These are phyloP conservation scores for Theonella swinhoei DNA, from an alignment of 37 sponge, comb jelly and placozoan genomes.

Conservation along the genomic window DNA sequence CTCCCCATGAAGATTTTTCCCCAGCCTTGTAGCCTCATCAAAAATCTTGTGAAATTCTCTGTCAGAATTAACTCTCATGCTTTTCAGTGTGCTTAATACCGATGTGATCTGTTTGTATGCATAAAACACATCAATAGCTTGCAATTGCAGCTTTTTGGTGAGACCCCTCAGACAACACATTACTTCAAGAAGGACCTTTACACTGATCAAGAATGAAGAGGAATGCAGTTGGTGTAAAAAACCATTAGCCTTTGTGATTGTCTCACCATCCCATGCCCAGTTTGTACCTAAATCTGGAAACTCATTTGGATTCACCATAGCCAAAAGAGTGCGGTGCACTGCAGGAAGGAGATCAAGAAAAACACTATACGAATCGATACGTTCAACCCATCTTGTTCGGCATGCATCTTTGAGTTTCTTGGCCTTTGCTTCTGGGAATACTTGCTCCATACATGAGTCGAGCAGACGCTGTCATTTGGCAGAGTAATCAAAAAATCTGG, in stretches of 20 bases:
- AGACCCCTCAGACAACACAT: constrained; percentile 42
- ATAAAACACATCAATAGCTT: constrained; percentile 53
- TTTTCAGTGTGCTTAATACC: constrained; percentile 27
- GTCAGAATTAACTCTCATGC: constrained; percentile 33
- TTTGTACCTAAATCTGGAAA: constrained; percentile 31
- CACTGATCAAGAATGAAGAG: constrained; percentile 48
- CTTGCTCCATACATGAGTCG: too few species aligned
- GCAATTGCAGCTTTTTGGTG: constrained; percentile 62
- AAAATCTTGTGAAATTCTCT: constrained; percentile 30
- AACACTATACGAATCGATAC: constrained; percentile 41
- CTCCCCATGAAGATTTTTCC: constrained; percentile 44
- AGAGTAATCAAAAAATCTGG: constrained; percentile 55
- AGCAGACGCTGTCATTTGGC: constrained; percentile 56
- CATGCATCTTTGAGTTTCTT: constrained; percentile 67
- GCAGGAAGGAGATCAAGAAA: constrained; percentile 64
- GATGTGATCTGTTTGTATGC: constrained; percentile 48
- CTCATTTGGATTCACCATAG: constrained; percentile 48
- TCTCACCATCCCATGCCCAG: constrained; percentile 75
- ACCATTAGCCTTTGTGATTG: constrained; percentile 64
- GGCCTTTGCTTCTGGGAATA: too few species aligned
- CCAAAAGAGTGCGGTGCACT: constrained; percentile 25
- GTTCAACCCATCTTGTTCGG: constrained; percentile 59
- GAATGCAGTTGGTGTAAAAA: constrained; percentile 53
- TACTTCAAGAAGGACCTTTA: constrained; percentile 59
- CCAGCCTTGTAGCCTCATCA: constrained; percentile 30